A percentile compares a stretch with the other conserved stretches of the same genome.
phyloP scores from a whole-genome alignment of 2,888 invertebrate species.

The Drosophila tripunctata region DNA sequence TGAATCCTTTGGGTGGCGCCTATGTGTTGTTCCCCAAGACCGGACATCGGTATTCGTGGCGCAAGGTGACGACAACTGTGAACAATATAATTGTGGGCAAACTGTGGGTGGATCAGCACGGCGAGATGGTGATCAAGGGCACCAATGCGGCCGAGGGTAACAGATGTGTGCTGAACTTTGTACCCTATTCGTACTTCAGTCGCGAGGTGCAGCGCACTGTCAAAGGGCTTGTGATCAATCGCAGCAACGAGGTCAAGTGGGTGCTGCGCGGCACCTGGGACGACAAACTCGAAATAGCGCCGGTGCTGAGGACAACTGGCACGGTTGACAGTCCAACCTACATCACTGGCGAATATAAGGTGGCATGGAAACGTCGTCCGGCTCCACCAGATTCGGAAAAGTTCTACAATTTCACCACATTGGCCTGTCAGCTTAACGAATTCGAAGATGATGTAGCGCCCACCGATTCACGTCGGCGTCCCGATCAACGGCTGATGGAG shows the following conservation, averaged over 20 bases:
- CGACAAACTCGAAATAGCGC: slow-evolving; percentile 96
- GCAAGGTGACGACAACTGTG: slow-evolving; percentile 98
- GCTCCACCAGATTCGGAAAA: slow-evolving; percentile 89
- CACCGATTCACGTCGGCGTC: slow-evolving; percentile 95
- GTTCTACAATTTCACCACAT: slow-evolving; percentile 97
- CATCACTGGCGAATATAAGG: slow-evolving; percentile 93
- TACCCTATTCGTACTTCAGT: slow-evolving; percentile 99
- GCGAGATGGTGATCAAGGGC: slow-evolving; percentile 98
- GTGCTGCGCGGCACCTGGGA: slow-evolving; percentile 97
- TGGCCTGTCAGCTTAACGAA: slow-evolving; percentile 99
- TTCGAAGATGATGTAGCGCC: slow-evolving; percentile 96
- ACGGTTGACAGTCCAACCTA: slow-evolving; percentile 92
- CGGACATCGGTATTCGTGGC: slow-evolving; percentile 97
- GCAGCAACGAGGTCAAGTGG: slow-evolving; percentile 90
- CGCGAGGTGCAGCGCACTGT: slow-evolving; percentile 97
- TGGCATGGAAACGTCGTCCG: slow-evolving; percentile 93
- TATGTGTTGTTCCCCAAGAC: slow-evolving; percentile 88
- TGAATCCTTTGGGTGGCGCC: slow-evolving; percentile 89
- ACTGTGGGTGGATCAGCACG: slow-evolving; percentile 99
- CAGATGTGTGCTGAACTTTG: slow-evolving; percentile 98
- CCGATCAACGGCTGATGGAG: slow-evolving; percentile 99
- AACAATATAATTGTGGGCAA: slow-evolving; percentile 99
- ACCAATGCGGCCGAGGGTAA: slow-evolving; percentile 94
- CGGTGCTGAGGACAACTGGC: slow-evolving; percentile 90
- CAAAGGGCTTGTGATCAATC: slow-evolving; percentile 91